These are phyloP conservation scores for Sclerodermus sp. DNA, from an alignment of 2,888 invertebrate species.

Conservation along the genomic window DNA sequence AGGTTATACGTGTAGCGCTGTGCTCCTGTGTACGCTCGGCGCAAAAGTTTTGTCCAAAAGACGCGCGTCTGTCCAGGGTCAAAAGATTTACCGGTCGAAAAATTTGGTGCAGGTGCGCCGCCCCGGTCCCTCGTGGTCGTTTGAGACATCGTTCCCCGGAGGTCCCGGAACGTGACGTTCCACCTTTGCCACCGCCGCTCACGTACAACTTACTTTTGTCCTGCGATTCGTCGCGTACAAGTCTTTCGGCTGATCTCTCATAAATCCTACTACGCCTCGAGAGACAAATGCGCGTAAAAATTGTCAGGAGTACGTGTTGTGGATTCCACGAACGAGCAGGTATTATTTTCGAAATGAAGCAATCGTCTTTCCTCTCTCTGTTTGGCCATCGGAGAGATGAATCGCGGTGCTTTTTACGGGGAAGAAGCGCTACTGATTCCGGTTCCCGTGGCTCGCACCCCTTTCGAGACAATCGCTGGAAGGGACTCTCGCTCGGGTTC, in stretches of 20 bases:
- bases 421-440: too few species aligned
- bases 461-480: too few species aligned
- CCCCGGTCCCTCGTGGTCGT: slow-evolving; percentile 49
- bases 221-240: slow-evolving; percentile 37
- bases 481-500: too few species aligned
- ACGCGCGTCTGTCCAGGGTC: too few species aligned
- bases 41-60: too few species aligned
- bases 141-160: slow-evolving; percentile 56
- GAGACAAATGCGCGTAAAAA: slow-evolving; percentile 8
- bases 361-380: too few species aligned
- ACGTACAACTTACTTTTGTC: slow-evolving; percentile 38
- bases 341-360: neutral
- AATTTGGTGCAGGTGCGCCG: slow-evolving; percentile 38
- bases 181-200: slow-evolving; percentile 34
- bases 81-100: neutral
- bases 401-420: too few species aligned
- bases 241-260: neutral
- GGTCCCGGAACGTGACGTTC: slow-evolving; percentile 49
- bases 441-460: too few species aligned
- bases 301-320: slow-evolving; percentile 2
- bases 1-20: slow-evolving; percentile 11
- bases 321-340: neutral
- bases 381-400: too few species aligned
- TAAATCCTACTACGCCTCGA: neutral
- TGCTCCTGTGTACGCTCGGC: slow-evolving; percentile 6